Evolutionary conservation across 2,888 invertebrate genomes (phyloP).

Genomic region (Aradus depressus): DNA sequence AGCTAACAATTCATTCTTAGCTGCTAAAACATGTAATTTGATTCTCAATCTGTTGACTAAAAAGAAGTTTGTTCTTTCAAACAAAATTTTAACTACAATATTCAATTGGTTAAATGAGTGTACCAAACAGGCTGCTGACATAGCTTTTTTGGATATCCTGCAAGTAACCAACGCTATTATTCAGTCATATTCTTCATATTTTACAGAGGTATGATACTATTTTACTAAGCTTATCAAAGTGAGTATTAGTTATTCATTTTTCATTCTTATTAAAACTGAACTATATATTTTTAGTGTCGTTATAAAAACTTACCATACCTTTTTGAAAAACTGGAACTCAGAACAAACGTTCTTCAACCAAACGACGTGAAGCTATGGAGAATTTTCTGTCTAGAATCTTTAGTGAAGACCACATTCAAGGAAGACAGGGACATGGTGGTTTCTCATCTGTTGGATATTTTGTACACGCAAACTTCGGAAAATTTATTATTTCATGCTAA

Average conservation of each 20-base stretch:
- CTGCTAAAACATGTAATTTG: constrained; percentile 9
- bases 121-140: constrained; percentile 33
- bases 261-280: neutral
- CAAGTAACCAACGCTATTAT: constrained; percentile 37
- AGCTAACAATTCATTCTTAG: neutral
- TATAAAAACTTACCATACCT: constrained; percentile 8
- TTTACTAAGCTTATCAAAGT: neutral
- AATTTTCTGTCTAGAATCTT: constrained; percentile 19
- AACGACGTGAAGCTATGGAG: constrained; percentile 25
- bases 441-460: constrained; percentile 5
- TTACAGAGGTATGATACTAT: constrained; percentile 24
- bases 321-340: constrained; percentile 20
- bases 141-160: constrained; percentile 35
- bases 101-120: constrained; percentile 36
- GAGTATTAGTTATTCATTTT: neutral
- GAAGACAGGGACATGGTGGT: constrained; percentile 5
- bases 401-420: constrained; percentile 6
- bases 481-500: constrained; percentile 14
- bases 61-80: constrained; percentile 3
- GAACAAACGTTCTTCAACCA: constrained; percentile 19
- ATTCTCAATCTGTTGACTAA: constrained; percentile 9
- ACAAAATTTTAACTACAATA: constrained; percentile 1
- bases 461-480: neutral
- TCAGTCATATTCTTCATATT: constrained; percentile 31
- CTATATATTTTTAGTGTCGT: constrained; percentile 5